Base-by-base conservation (phyloP, 2,888 invertebrate genomes). In the Drosophila kanekoi region DNA sequence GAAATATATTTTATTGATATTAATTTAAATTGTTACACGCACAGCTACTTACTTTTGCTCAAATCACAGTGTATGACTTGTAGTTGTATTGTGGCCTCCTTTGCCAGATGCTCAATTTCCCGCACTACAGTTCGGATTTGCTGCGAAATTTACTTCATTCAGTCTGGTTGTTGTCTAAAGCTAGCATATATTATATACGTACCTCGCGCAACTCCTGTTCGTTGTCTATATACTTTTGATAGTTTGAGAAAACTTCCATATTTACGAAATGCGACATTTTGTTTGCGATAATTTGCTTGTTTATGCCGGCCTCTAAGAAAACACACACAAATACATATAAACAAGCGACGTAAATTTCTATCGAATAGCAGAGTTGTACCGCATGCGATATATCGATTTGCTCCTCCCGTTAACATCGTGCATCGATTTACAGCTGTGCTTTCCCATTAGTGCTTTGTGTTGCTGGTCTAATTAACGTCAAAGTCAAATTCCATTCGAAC, bases 171-270 rank as follows among this genome's bases (percentile, higher is more conserved):
- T 4, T 20, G 14, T 3, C 5, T 11, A 38, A 2, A n/a, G 4
- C 13, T 6, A 20, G 0, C 6, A n/a, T 6, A 13, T 0, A 10
- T 38, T 28, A 5, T 18, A 11, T 44, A 41, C 76, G 83, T 92
- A 97, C 97, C 94, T 97, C 97, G 71, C 97, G 94, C 41, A 95
- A 90, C 89, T 96, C 96, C 91, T 97, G 97, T 87, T 98, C 97
- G 13, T 93, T 93, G 81, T 96, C 96, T 35, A 98, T 93, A 90
- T 95, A 94, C 68, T 95, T 95, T 90, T 97, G 97, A 91, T 97
- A 97, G 23, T 95, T 94, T 54, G 94, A 93, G 90, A 97, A 97
- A 83, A 95, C 94, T 65, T 94, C 93, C 62, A 94, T 92, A 72
- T 94, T 93, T 47, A 94, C 92, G 59, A 93, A 92, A 78, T 93